phyloP scores from a whole-genome alignment of 2,113 vertebrate genomes.

The Calypte anna region DNA sequence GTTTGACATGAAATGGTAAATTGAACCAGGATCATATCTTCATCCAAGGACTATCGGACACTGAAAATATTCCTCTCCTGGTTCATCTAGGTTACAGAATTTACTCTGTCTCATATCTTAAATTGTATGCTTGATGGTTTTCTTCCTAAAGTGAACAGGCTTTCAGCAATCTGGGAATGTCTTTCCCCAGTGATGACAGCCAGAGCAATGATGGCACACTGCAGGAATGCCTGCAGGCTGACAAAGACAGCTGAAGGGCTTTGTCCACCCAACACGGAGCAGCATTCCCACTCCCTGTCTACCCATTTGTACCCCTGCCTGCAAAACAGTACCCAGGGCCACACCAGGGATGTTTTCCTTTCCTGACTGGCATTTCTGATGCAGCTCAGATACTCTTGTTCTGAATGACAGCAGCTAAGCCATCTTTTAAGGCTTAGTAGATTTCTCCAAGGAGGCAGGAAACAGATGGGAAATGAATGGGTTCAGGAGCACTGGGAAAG shows the following conservation, averaged over 20 bases:
- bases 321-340: not conserved
- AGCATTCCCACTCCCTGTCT: fast-evolving
- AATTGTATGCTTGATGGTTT: not conserved
- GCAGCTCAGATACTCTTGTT: not conserved
- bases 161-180: not conserved
- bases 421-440: not conserved
- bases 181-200: not conserved
- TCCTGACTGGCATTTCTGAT: not conserved
- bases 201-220: not conserved
- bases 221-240: not conserved
- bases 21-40: not conserved
- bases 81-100: not conserved
- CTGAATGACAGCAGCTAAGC: not conserved
- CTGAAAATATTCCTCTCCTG: not conserved
- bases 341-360: fast-evolving
- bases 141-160: not conserved
- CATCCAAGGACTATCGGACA: not conserved
- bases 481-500: not conserved
- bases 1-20: not conserved
- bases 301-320: not conserved
- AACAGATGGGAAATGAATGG: not conserved
- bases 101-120: not conserved
- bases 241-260: not conserved
- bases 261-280: not conserved
- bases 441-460: not conserved